Conservation (phyloP, 2,888 invertebrate genomes). For the Microplitis manilae region DNA sequence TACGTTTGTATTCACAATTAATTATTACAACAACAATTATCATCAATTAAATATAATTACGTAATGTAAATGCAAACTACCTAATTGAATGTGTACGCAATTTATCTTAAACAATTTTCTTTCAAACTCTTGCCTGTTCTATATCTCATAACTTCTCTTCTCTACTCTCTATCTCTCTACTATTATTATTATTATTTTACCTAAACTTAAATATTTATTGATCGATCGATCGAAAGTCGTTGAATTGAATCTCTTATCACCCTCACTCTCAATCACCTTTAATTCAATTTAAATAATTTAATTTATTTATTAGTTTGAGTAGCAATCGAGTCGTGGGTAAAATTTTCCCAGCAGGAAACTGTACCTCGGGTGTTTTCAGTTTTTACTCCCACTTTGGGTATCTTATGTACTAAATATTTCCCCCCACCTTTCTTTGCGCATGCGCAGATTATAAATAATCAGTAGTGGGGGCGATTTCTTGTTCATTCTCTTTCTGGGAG, state of each 20-base stretch:
- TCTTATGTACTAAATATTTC: not conserved
- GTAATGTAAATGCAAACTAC: not conserved
- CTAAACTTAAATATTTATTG: slow-evolving; percentile 8
- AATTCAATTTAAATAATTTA: not conserved
- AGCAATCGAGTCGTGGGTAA: too few species aligned
- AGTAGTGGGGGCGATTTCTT: too few species aligned
- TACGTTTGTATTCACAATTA: slow-evolving; percentile 22
- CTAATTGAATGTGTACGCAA: not conserved
- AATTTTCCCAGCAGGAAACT: too few species aligned
- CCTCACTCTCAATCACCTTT: slow-evolving; percentile 13
- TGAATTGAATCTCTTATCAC: slow-evolving; percentile 23
- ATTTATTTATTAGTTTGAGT: not conserved
- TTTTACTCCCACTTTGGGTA: slow-evolving; percentile 3
- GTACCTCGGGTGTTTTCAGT: too few species aligned
- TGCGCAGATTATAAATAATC: too few species aligned
- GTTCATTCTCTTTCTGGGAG: too few species aligned
- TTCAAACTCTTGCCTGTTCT: not conserved
- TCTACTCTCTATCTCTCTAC: not conserved
- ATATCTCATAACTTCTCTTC: not conserved
- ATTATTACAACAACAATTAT: slow-evolving; percentile 24
- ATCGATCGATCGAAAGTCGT: slow-evolving; percentile 35
- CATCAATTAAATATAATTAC: not conserved
- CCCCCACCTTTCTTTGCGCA: too few species aligned
- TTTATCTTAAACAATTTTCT: not conserved
- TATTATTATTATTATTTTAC: not conserved